Percentiles rank a stretch among this genome's conserved stretches.
These are phyloP conservation scores for Phorcus lineatus DNA, from an alignment of 2,888 invertebrate genomes.

Conservation along the genomic window DNA sequence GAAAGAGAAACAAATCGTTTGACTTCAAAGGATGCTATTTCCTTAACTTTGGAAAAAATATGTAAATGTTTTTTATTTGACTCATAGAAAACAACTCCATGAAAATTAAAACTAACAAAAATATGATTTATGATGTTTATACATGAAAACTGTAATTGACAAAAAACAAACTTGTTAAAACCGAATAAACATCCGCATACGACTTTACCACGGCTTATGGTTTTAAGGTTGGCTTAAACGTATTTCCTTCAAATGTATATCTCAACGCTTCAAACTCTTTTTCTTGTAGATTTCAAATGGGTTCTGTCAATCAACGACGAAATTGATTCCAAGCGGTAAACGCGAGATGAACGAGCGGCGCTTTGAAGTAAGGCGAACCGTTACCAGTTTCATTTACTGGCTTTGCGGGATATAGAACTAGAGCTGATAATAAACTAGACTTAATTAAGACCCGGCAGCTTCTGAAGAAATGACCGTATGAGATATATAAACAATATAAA, in stretches of 20 bases:
- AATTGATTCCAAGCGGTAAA: constrained; percentile 2
- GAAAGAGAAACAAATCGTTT: too few species aligned
- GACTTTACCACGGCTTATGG: not conserved
- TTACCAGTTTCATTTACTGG: not conserved
- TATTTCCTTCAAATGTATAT: too few species aligned
- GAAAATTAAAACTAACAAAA: too few species aligned
- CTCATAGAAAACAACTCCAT: too few species aligned
- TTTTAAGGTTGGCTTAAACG: too few species aligned
- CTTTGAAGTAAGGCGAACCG: not conserved
- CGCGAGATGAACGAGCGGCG: not conserved
- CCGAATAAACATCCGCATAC: not conserved
- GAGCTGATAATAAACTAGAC: not conserved
- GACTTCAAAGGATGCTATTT: too few species aligned
- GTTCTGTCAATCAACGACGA: constrained; percentile 10
- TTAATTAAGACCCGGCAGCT: not conserved
- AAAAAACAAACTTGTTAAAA: not conserved
- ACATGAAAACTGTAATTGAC: not conserved
- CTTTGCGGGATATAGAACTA: not conserved
- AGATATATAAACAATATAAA: too few species aligned
- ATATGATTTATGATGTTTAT: not conserved
- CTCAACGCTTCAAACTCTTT: not conserved
- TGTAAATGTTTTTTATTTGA: too few species aligned
- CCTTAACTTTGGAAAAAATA: too few species aligned
- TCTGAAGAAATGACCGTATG: too few species aligned
- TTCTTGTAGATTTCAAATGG: constrained; percentile 1